phyloP scores from a whole-genome alignment of 2,888 invertebrate genomes.

The Dicranocentrus wangi region DNA sequence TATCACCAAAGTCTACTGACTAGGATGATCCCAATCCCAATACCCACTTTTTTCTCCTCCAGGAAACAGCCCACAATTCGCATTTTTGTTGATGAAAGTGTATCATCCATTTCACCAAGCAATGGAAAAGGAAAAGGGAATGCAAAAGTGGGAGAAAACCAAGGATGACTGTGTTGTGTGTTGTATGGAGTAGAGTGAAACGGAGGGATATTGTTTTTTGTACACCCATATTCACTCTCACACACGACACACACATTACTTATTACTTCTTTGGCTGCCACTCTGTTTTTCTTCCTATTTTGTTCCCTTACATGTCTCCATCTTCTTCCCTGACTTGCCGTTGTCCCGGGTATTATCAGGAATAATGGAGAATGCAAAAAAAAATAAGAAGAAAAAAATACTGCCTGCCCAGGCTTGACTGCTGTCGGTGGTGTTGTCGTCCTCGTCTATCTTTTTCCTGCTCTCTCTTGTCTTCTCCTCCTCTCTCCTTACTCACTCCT shows the following conservation, averaged over 20 bases:
- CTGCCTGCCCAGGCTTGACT: not conserved
- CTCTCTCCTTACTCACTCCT: not conserved
- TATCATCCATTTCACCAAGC: constrained; percentile 3
- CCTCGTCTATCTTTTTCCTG: not conserved
- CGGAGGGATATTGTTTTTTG: too few relatives aligned
- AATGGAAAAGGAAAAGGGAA: not conserved
- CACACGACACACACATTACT: too few relatives aligned
- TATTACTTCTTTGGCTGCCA: too few relatives aligned
- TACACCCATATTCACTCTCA: too few relatives aligned
- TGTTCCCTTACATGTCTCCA: too few relatives aligned
- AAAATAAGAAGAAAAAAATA: not conserved
- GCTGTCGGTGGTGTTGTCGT: not conserved
- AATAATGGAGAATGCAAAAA: constrained; percentile 14
- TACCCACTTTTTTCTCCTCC: too few relatives aligned
- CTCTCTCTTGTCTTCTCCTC: not conserved
- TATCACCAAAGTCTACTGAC: too few relatives aligned
- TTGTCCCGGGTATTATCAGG: not conserved
- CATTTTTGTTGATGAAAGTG: not conserved
- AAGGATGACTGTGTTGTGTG: too few relatives aligned
- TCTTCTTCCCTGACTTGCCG: not conserved
- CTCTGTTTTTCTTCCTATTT: too few relatives aligned
- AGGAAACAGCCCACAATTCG: not conserved
- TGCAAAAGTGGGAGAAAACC: too few relatives aligned
- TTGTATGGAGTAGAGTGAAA: too few relatives aligned
- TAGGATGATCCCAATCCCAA: too few relatives aligned